phyloP scores from a whole-genome alignment of 1,140 invertebrate genomes.

The Trichomalopsis sarcophagae region DNA sequence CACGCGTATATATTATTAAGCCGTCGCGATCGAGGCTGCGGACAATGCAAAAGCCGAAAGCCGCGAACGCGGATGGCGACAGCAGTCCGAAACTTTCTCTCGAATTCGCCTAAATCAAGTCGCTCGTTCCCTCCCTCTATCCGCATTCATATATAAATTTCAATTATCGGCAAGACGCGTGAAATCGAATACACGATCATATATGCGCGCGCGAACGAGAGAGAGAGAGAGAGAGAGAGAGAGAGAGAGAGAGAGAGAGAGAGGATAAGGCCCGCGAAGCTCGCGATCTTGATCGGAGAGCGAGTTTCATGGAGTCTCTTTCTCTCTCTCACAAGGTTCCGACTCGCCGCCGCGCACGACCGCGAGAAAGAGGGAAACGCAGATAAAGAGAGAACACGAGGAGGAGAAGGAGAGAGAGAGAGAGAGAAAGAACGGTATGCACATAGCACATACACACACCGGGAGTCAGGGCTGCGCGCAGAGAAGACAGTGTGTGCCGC shows the following conservation, averaged over 20 bases:
- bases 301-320: constrained; percentile 45
- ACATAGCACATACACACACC: not conserved
- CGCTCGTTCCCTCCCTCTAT: constrained; percentile 6
- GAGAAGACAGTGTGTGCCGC: not conserved
- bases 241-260: constrained; percentile 11
- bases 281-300: constrained; percentile 51
- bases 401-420: not conserved
- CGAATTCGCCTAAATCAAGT: constrained; percentile 47
- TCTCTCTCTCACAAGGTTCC: constrained; percentile 19
- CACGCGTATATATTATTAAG: constrained; percentile 20
- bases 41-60: not conserved
- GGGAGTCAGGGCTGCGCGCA: constrained; percentile 30
- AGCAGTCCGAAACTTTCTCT: constrained; percentile 2
- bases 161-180: constrained; percentile 50
- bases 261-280: constrained; percentile 19
- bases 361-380: constrained; percentile 39
- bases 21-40: not conserved
- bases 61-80: not conserved
- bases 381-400: constrained; percentile 42
- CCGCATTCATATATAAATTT: constrained; percentile 52
- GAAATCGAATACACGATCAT: constrained; percentile 52
- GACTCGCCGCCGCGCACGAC: not conserved
- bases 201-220: constrained; percentile 35
- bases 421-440: constrained; percentile 14
- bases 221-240: not conserved